Evolutionary conservation across 64 coral and sea anemone genomes (phyloP).

Genomic region (Montipora sp.): DNA sequence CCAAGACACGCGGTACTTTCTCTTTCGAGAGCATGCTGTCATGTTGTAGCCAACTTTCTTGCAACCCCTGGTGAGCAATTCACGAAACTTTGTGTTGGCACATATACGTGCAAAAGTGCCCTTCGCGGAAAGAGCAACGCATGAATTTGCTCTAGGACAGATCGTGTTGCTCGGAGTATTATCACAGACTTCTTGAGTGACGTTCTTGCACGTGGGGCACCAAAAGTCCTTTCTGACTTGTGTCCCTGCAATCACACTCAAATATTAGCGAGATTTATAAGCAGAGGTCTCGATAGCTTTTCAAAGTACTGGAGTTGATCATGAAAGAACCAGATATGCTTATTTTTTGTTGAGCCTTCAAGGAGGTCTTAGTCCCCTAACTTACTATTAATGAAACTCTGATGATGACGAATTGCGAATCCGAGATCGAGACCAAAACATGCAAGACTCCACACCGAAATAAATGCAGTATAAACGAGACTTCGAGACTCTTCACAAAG

Average conservation of each 20-base stretch:
- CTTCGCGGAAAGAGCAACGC: background rate
- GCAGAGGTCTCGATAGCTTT: too few species aligned
- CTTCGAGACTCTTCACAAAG: too few species aligned
- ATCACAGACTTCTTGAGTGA: slow-evolving; percentile 10
- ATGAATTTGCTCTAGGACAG: background rate
- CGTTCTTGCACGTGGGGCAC: background rate
- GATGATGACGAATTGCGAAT: too few species aligned
- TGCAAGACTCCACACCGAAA: too few species aligned
- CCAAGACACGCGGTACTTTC: background rate
- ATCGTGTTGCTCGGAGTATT: background rate
- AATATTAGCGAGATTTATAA: too few species aligned
- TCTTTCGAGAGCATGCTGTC: background rate
- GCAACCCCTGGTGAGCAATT: background rate
- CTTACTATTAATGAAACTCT: too few species aligned
- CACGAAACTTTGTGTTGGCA: background rate
- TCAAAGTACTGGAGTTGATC: too few species aligned
- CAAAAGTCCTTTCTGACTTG: background rate
- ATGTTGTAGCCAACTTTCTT: background rate
- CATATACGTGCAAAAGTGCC: slow-evolving; percentile 2
- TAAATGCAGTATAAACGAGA: too few species aligned
- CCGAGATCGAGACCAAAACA: too few species aligned
- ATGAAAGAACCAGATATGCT: too few species aligned
- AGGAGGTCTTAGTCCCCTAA: too few species aligned
- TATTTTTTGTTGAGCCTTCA: too few species aligned
- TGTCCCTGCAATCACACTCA: background rate